These are phyloP conservation scores for Neosilurus hyrtlii DNA, from an alignment of 2,797 vertebrate genomes.

Conservation along the genomic window DNA sequence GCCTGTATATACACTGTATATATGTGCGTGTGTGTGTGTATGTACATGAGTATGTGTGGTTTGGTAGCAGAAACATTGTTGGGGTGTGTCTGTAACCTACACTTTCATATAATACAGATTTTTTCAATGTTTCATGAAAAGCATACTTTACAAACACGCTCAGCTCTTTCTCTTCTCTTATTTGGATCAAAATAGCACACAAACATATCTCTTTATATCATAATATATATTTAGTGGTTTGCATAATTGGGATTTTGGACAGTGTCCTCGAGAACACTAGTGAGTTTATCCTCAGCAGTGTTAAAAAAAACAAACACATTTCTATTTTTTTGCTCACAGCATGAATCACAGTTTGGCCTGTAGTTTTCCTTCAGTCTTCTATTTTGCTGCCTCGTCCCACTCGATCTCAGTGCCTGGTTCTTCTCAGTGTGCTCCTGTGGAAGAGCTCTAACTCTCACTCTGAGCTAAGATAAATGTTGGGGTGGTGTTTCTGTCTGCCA, in stretches of 20 bases:
- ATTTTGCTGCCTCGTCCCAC: slow-evolving; percentile 8
- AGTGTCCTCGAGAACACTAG: neutral
- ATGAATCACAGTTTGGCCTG: slow-evolving; percentile 41
- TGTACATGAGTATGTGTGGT: slow-evolving; percentile 25
- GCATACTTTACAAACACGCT: neutral
- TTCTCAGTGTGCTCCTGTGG: slow-evolving; percentile 14
- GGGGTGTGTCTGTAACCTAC: slow-evolving; percentile 22
- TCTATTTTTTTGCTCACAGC: slow-evolving; percentile 17
- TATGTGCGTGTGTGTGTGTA: slow-evolving; percentile 3
- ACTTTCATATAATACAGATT: slow-evolving; percentile 4
- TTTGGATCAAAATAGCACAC: slow-evolving; percentile 27
- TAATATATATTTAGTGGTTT: slow-evolving; percentile 36
- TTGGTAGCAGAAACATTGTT: slow-evolving; percentile 9
- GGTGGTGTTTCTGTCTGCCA: neutral
- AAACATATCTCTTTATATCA: slow-evolving; percentile 12
- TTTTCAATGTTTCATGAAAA: neutral
- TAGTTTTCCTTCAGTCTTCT: neutral
- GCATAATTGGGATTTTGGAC: slow-evolving; percentile 14
- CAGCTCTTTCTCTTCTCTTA: neutral
- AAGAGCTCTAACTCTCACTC: neutral
- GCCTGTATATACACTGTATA: neutral
- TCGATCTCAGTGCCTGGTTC: slow-evolving; percentile 16
- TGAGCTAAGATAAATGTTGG: slow-evolving; percentile 1
- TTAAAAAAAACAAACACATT: neutral
- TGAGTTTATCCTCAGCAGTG: slow-evolving; percentile 19